A percentile compares a stretch with the other conserved stretches of the same genome.
Conservation (phyloP, 2,888 invertebrate species). For the Eupithecia vulgata region DNA sequence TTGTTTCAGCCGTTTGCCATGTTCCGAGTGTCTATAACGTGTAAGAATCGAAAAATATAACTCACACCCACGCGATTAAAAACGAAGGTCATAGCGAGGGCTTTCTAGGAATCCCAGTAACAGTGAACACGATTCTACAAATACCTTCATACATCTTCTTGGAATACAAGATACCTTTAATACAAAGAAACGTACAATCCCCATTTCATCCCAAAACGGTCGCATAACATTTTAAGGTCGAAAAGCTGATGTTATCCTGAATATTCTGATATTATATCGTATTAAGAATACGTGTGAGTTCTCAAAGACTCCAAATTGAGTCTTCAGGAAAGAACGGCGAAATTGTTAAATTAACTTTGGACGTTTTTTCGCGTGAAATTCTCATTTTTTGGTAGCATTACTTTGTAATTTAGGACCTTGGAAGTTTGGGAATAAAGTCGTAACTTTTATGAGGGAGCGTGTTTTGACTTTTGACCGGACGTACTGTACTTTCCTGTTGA, state of each 20-base stretch:
- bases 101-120: neutral
- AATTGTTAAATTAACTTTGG: constrained; percentile 37
- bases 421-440: constrained; percentile 13
- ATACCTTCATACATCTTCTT: neutral
- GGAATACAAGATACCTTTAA: neutral
- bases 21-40: neutral
- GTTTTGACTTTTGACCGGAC: constrained; percentile 14
- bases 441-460: constrained; percentile 6
- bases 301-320: constrained; percentile 33
- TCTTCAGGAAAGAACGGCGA: constrained; percentile 30
- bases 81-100: neutral
- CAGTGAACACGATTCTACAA: neutral
- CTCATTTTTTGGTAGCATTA: constrained; percentile 17
- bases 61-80: no score
- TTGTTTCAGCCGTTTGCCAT: neutral
- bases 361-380: constrained; percentile 19
- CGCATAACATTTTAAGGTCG: constrained; percentile 32
- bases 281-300: constrained; percentile 35
- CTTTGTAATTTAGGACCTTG: constrained; percentile 21
- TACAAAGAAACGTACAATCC: constrained; percentile 3
- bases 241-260: constrained; percentile 26
- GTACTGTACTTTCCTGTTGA: constrained; percentile 8
- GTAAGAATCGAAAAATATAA: neutral
- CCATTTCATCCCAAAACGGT: constrained; percentile 5
- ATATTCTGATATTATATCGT: constrained; percentile 36